phyloP scores from a whole-genome alignment of 2,888 invertebrate species.

The Lissonota sp. region DNA sequence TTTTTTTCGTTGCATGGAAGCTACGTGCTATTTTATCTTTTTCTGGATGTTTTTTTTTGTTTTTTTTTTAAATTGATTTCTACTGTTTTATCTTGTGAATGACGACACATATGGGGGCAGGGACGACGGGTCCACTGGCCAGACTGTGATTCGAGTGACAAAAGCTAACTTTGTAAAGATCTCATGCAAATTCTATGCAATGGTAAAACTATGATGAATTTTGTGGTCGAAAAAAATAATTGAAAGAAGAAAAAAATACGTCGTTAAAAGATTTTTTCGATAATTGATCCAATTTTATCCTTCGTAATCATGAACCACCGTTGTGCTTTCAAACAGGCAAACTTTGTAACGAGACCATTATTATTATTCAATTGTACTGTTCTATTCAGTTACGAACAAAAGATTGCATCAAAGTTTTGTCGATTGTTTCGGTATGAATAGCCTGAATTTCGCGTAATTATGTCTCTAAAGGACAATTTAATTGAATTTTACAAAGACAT shows the following conservation, averaged over 20 bases:
- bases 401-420: neutral
- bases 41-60: neutral
- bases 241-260: neutral
- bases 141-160: constrained; percentile 58
- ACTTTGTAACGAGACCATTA: constrained; percentile 5
- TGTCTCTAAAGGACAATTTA: neutral
- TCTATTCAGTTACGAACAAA: neutral
- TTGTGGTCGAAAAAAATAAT: neutral
- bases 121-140: constrained; percentile 66
- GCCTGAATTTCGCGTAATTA: neutral
- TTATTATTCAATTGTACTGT: neutral
- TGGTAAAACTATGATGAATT: neutral
- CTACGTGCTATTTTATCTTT: neutral
- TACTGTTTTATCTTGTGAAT: constrained; percentile 29
- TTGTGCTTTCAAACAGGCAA: neutral
- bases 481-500: too few species aligned
- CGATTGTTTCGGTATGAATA: constrained; percentile 15
- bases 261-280: neutral
- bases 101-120: constrained; percentile 49
- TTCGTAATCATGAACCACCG: neutral
- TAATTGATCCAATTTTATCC: neutral
- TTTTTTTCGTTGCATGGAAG: constrained; percentile 15
- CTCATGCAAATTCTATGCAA: constrained; percentile 55
- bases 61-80: constrained; percentile 32
- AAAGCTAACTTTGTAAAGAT: constrained; percentile 1